Percentiles rank a stretch among this genome's conserved stretches.
phyloP scores from a whole-genome alignment of 2,797 vertebrate genomes.

The Xenopus petersii region DNA sequence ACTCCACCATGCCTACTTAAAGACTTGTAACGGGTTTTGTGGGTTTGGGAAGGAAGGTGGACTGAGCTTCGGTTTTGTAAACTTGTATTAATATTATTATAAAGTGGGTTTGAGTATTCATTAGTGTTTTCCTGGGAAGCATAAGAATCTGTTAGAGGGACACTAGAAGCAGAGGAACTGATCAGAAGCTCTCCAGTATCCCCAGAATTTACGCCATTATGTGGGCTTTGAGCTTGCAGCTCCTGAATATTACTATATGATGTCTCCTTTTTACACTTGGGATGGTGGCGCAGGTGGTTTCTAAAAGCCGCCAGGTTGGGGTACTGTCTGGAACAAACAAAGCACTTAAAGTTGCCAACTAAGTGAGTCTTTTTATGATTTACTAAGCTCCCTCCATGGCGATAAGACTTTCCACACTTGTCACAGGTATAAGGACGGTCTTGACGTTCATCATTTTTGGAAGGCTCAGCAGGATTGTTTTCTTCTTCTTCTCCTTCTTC shows the following conservation, averaged over 20 bases:
- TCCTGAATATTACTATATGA: constrained; percentile 1
- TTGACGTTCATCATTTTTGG: neutral
- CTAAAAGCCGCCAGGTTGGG: constrained; percentile 84
- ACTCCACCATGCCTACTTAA: neutral
- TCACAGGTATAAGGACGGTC: constrained; percentile 61
- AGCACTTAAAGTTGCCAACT: constrained; percentile 75
- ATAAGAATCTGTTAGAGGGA: neutral
- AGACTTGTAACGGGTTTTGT: neutral
- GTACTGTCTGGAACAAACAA: constrained; percentile 71
- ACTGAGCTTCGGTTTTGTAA: neutral
- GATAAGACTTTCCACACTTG: constrained; percentile 88
- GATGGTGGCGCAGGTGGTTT: constrained; percentile 84
- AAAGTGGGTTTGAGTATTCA: neutral
- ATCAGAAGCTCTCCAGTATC: neutral
- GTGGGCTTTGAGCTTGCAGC: neutral
- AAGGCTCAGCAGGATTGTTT: neutral
- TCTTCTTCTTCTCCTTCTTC: neutral
- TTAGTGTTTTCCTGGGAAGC: neutral
- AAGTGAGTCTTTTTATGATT: constrained; percentile 85
- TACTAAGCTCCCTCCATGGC: constrained; percentile 82
- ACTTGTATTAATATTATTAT: neutral
- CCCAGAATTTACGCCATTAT: neutral
- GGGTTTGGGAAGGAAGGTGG: neutral
- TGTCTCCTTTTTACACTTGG: constrained; percentile 21
- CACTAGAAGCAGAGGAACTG: neutral